Conservation (phyloP, 2,888 invertebrate species). For the Camponotus fellah region DNA sequence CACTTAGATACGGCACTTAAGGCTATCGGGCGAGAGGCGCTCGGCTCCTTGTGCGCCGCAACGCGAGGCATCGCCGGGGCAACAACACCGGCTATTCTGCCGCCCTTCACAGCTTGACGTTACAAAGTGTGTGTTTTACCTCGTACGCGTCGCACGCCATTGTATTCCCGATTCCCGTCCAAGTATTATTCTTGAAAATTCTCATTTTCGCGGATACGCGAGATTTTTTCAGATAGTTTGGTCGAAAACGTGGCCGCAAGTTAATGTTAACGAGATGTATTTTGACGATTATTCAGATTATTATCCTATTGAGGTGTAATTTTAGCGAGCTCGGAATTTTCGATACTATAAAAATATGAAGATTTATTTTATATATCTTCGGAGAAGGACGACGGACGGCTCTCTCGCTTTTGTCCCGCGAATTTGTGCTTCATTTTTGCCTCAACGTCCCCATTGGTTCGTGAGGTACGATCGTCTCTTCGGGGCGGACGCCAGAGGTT, state of each 20-base stretch:
- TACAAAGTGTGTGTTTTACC: conserved; percentile 51
- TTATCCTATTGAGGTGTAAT: neutral
- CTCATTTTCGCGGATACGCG: conserved; percentile 1
- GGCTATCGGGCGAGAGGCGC: conserved; percentile 44
- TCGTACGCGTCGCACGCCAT: conserved; percentile 36
- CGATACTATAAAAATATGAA: neutral
- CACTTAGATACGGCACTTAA: conserved; percentile 56
- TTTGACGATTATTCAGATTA: neutral
- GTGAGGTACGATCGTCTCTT: conserved; percentile 56
- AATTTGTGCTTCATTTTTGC: conserved; percentile 61
- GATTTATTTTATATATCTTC: neutral
- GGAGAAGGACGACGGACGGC: conserved; percentile 11
- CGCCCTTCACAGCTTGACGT: conserved; percentile 46
- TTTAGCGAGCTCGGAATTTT: conserved; percentile 7
- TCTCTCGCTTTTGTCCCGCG: conserved; percentile 19
- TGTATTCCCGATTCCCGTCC: conserved; percentile 45
- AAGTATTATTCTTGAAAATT: conserved; percentile 47
- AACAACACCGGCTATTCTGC: conserved; percentile 48
- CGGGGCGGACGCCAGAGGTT: conserved; percentile 54
- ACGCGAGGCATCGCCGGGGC: conserved; percentile 15
- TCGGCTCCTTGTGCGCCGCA: conserved; percentile 49
- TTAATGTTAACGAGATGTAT: neutral
- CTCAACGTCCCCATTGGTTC: conserved; percentile 49
- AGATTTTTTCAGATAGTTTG: conserved; percentile 3
- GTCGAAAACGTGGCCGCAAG: neutral